Base-by-base conservation (phyloP, 2,888 invertebrate genomes). In the Volucella bombylans region DNA sequence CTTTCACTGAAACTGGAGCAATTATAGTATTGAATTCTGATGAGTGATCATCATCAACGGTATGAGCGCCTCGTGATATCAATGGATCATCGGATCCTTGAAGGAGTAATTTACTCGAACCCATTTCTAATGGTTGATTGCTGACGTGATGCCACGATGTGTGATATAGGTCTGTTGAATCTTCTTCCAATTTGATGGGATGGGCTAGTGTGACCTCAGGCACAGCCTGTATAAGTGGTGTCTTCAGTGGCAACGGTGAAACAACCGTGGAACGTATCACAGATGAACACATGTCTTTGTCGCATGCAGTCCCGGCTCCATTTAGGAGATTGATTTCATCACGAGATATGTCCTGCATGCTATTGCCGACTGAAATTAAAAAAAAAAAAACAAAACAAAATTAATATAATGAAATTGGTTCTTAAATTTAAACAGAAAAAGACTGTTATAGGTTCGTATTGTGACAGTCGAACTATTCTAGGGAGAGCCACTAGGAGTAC, bases 31-130 rank as follows among this genome's bases (percentile, higher is more conserved):
- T 89, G 54, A 91, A 90, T 67, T 89, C 89, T 9, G 87, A 88
- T 2, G 90, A 89, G 86, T 90, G 89, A 82, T 91, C 91, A 57
- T 89, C 89, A 23, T 88, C 87, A 14, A 90, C 90, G 15, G 87
- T 89, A 73, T 89, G 88, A 38, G 91, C 92, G 12, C 92, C 92
- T 14, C 91, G 89, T 18, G 91, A 91, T 80, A 92, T 92, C 54
- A 92, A 81, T 0, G 92, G 92, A 89, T 92, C 92, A 54, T 92
- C 92, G 1, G 92, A 92, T 67, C 90, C 90, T 49, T 90, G 91
- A 47, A 91, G 87, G 38, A 91, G 83, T 50, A 91, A 82, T 59
- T 90, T 90, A 68, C 88, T 89, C 38, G 86, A 86, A 38, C 86
- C 79, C 88, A 73, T 88, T 41, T 81, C 85, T 0, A 85, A 23